A percentile compares a stretch with the other conserved stretches of the same genome.
Evolutionary conservation across 2,113 vertebrate species (phyloP).

Genomic region (Oreotrochilus melanogaster): DNA sequence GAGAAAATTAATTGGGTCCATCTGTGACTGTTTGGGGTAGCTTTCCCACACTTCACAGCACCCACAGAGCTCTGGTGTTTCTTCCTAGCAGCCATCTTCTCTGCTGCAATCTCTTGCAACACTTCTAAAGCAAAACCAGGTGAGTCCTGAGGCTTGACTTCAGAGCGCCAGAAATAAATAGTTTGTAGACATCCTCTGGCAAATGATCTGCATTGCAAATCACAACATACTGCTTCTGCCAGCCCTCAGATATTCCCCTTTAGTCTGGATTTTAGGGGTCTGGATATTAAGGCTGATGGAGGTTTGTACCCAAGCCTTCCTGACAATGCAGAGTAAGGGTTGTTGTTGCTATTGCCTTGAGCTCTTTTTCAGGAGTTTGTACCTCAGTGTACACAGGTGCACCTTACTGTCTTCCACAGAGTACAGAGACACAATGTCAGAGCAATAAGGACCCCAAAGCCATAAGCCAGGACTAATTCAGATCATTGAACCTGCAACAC

Average conservation of each 20-base stretch:
- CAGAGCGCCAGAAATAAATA: background rate
- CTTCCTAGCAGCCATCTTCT: background rate
- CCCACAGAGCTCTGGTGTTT: background rate
- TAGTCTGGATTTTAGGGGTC: background rate
- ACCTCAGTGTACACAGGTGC: background rate
- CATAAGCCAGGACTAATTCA: background rate
- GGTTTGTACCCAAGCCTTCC: background rate
- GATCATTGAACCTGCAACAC: background rate
- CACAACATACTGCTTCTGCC: background rate
- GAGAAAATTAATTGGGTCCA: background rate
- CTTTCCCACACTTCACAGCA: background rate
- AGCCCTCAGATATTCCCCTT: background rate
- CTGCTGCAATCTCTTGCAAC: background rate
- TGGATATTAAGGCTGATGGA: background rate
- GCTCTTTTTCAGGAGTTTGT: background rate
- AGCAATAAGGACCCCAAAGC: background rate
- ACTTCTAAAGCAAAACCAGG: background rate
- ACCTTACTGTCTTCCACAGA: background rate
- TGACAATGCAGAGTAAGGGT: background rate
- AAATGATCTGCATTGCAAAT: slow-evolving; percentile 10
- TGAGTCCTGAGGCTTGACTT: background rate
- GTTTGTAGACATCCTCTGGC: background rate
- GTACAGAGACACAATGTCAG: background rate
- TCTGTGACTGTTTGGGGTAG: background rate
- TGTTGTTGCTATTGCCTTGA: background rate